Evolutionary conservation across 35 echinoderm and acorn worm genomes (phyloP), one percentile per base, ranked within the genome.

Genomic region (Chiridota heheva): DNA sequence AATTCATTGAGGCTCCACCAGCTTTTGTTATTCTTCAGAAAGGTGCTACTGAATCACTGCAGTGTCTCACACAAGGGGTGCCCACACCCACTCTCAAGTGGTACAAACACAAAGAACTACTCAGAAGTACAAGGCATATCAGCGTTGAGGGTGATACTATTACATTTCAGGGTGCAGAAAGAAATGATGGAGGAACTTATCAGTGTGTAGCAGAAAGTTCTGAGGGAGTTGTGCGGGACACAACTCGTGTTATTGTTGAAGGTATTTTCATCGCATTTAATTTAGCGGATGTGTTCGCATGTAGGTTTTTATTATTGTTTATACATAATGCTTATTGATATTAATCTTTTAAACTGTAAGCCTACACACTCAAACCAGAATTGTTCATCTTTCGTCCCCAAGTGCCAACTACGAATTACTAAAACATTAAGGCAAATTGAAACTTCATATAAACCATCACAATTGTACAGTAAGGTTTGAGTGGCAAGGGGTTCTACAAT

Each of bases 131-230:
- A 0, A 60, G 58, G 28, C 80, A 73, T 39, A 67, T 96, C 47
- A 79, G 53, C 12, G 33, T 89, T 44, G 27, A 43, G 61, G 69
- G 64, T 22, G 82, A 86, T 81, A 70, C 86, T 55, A 81, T 90
- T 30, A 80, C 55, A 5, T 74, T 96, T 35, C 28, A 24, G 13
- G 75, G 77, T 53, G 58, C 90, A 44, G 66, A 29, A 28, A 42
- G 76, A 35, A 46, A 64, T n/a, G 86, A 96, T 55, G 86, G 81
- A 17, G 92, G 92, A 49, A 81, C 78, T 2, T 96, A 96, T 59
- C 36, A 70, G 6, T 96, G 92, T 41, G 27, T 24, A 26, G 92
- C 92, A 24, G 86, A 96, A 35, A 96, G 77, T 42, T 53, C 80
- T 4, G 86, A 90, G 53, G 92, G 92, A 4, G 36, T 33, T 1